A percentile compares a stretch with the other conserved stretches of the same genome.
These are phyloP conservation scores for Xanthia togata DNA, from an alignment of 2,888 invertebrate species.

Conservation along the genomic window DNA sequence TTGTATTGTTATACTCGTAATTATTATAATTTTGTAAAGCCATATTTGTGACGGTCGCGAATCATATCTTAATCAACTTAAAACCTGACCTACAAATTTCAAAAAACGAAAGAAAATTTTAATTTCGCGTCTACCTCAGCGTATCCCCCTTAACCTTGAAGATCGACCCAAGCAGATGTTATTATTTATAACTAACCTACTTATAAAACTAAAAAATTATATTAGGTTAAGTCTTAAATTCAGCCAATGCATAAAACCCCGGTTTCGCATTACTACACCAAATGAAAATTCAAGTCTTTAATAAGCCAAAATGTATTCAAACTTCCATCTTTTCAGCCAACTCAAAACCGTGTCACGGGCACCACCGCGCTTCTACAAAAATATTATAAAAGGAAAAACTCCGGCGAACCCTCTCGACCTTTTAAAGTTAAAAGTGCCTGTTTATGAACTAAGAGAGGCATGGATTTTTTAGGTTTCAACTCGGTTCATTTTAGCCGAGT, in stretches of 20 bases:
- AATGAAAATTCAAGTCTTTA: conserved; percentile 23
- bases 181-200: no score
- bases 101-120: no score
- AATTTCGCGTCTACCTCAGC: no score
- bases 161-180: no score
- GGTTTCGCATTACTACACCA: not conserved
- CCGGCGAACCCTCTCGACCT: conserved; percentile 48
- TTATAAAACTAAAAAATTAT: no score
- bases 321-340: conserved; percentile 11
- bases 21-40: no score
- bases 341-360: conserved; percentile 40
- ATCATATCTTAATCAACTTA: no score
- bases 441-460: conserved; percentile 57
- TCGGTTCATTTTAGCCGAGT: conserved; percentile 52
- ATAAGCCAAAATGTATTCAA: conserved; percentile 49
- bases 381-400: conserved; percentile 42
- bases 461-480: conserved; percentile 56
- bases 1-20: no score
- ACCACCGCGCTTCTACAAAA: not conserved
- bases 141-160: no score
- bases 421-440: conserved; percentile 54
- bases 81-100: no score
- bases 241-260: not conserved
- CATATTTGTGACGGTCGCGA: no score
- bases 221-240: not conserved